These are phyloP conservation scores for Stenchaetothrips biformis DNA, from an alignment of 2,888 invertebrate genomes.

Conservation along the genomic window DNA sequence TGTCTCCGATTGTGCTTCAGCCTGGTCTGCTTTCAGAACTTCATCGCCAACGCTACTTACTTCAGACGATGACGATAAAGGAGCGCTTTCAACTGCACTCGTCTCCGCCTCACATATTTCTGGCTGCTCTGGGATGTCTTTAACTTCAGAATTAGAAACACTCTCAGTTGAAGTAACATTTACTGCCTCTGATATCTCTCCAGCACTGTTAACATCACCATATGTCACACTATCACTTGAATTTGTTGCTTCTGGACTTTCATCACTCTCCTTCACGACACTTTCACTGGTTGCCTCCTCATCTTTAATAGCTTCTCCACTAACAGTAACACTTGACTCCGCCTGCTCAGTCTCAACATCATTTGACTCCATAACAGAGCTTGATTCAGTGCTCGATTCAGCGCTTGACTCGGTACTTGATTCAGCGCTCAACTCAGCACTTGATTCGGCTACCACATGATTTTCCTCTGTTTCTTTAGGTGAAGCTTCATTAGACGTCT, in stretches of 20 bases:
- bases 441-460: slow-evolving; percentile 32
- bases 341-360: background rate
- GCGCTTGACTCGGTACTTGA: slow-evolving; percentile 38
- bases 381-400: slow-evolving; percentile 43
- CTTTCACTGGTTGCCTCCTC: slow-evolving; percentile 29
- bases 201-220: background rate
- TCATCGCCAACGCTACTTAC: background rate
- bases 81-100: background rate
- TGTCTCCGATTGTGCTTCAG: background rate
- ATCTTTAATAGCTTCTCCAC: slow-evolving; percentile 7
- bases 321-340: background rate
- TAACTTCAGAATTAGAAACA: background rate
- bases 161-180: background rate
- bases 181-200: background rate
- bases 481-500: slow-evolving; percentile 43
- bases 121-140: background rate
- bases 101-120: background rate
- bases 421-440: background rate
- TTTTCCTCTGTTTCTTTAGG: slow-evolving; percentile 39
- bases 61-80: background rate
- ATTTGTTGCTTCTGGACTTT: slow-evolving; percentile 25
- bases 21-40: background rate
- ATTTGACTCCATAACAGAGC: slow-evolving; percentile 41
- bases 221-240: slow-evolving; percentile 18
- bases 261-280: background rate